These are phyloP conservation scores for Heterocephalus glaber DNA, from an alignment of 2,113 vertebrate species.

Conservation along the genomic window DNA sequence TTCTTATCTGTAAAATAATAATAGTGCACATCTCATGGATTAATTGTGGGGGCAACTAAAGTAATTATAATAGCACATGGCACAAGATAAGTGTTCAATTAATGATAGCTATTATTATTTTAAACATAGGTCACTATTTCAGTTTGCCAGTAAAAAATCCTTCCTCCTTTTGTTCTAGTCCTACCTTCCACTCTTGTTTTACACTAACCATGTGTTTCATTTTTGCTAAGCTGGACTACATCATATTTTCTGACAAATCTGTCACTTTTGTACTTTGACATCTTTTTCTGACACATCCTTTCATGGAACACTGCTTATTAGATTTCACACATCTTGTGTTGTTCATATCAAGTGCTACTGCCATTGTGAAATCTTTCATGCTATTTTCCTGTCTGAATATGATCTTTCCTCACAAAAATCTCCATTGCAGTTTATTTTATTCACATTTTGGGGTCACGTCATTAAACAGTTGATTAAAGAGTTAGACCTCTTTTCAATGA, in stretches of 20 bases:
- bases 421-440: background rate
- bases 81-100: background rate
- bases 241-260: background rate
- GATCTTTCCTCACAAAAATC: background rate
- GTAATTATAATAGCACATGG: background rate
- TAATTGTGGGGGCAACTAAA: background rate
- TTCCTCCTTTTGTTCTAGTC: background rate
- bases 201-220: background rate
- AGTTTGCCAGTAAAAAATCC: background rate
- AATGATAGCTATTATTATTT: background rate
- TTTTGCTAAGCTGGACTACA: background rate
- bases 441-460: background rate
- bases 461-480: background rate
- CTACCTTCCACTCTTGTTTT: background rate
- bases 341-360: background rate
- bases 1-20: background rate
- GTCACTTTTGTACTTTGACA: background rate
- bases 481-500: background rate
- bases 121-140: background rate
- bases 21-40: background rate
- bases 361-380: background rate
- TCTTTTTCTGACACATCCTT: conserved; percentile 33
- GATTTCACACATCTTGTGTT: background rate
- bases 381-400: background rate
- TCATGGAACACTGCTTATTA: conserved; percentile 36